Base-by-base conservation (phyloP, 2,888 invertebrate genomes). In the Nomada lathburiana region DNA sequence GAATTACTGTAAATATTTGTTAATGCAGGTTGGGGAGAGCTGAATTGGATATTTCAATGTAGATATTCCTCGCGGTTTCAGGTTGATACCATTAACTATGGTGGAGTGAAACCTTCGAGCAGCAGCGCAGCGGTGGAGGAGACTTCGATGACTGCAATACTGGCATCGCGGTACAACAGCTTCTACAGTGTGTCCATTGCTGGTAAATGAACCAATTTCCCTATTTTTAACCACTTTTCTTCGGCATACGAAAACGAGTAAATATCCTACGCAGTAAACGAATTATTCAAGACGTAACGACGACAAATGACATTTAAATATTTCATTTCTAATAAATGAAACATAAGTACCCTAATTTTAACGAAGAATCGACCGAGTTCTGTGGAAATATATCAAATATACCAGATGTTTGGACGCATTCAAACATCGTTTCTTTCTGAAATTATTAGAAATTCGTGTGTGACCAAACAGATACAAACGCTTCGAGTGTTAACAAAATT, bases 1-100 rank as follows among this genome's bases (percentile, higher is more conserved):
- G 23, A 69, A 26, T 53, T 59, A 16, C 57, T 55, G 55, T 42
- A 29, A 70, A 59, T 70, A 47, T 47, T 70, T 70, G 29, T 47
- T 29, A 20, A 50, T 10, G 29, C n/a, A 10, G 20, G 59, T 70
- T 29, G 16, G 13, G 10, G 7, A 5, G 1, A 4, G 1, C 13
- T 11, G 23, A 55, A 36, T 16, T 5, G 18, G 2, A 11, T 36
- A 42, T 9, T 18, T 36, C 7, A 36, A 68, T 13, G 18, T 53
- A 42, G 23, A 42, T 42, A 42, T 16, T 42, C 36, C 1, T 42
- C 11, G 23, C 13, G 67, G 11, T 68, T 53, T 23, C 2, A 4
- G 5, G 42, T 18, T 3, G 60, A n/a, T 62, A 11, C 60, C 29
- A 55, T 36, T 53, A 53, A 62, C 3, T n/a, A n/a, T 23, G 36